Conservation (phyloP, 2,888 invertebrate species). For the Ormia ochracea region DNA sequence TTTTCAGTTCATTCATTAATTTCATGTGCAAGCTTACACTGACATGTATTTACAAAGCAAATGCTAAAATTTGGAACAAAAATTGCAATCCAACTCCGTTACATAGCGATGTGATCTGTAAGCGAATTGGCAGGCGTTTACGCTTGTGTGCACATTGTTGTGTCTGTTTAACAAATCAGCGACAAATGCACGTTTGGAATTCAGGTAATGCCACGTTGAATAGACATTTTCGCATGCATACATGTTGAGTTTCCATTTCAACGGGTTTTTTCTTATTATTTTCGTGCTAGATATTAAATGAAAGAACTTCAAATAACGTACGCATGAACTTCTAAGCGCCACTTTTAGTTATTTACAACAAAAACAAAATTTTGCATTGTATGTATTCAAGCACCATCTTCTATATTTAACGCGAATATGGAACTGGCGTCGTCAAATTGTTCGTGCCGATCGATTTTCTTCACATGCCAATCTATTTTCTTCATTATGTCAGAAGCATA, state of each 20-base stretch:
- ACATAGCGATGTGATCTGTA: constrained; percentile 49
- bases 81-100: constrained; percentile 19
- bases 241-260: constrained; percentile 27
- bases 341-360: constrained; percentile 21
- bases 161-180: constrained; percentile 37
- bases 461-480: neutral
- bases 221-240: constrained; percentile 38
- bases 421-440: constrained; percentile 27
- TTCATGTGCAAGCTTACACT: constrained; percentile 1
- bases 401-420: constrained; percentile 35
- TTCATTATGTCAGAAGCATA: neutral
- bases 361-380: neutral
- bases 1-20: constrained; percentile 62
- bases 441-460: constrained; percentile 50
- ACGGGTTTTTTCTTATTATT: constrained; percentile 14
- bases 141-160: neutral
- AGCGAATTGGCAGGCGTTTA: neutral
- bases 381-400: constrained; percentile 39
- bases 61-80: constrained; percentile 51
- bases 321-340: constrained; percentile 55
- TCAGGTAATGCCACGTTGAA: constrained; percentile 56
- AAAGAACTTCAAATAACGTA: constrained; percentile 26
- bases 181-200: constrained; percentile 63
- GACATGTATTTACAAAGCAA: constrained; percentile 20
- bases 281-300: constrained; percentile 58